Percentiles rank a stretch among this genome's conserved stretches.
phyloP scores from a whole-genome alignment of 2,113 vertebrate species.

The Tetrao urogallus region DNA sequence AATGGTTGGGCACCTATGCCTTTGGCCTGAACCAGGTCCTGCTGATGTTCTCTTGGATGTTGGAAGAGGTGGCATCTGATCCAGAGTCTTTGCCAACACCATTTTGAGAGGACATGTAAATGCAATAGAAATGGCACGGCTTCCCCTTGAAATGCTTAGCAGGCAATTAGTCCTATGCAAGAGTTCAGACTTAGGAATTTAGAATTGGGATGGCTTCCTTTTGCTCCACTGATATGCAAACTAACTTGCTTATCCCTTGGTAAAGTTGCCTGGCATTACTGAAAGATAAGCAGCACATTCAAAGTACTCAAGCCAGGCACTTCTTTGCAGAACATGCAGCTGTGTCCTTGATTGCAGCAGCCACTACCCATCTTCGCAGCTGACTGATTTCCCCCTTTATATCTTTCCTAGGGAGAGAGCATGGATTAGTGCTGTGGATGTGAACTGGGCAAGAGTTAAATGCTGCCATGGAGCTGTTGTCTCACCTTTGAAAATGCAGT shows the following conservation, averaged over 20 bases:
- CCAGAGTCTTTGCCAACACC: not conserved
- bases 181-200: not conserved
- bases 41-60: not conserved
- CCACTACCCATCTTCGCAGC: not conserved
- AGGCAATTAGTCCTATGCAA: not conserved
- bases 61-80: not conserved
- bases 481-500: not conserved
- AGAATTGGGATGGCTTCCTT: not conserved
- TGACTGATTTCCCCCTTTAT: rapidly evolving
- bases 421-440: not conserved
- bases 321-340: not conserved
- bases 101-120: not conserved
- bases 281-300: rapidly evolving
- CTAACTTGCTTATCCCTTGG: not conserved
- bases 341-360: not conserved
- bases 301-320: not conserved
- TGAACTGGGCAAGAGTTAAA: conserved; percentile 9
- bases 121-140: not conserved
- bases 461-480: not conserved
- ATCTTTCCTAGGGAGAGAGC: not conserved
- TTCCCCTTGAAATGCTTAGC: not conserved
- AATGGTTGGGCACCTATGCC: not conserved
- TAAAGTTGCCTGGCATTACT: not conserved
- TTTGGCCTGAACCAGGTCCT: not conserved
- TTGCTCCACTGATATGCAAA: not conserved